These are phyloP conservation scores for Tachystola acroxantha DNA, from an alignment of 2,888 invertebrate genomes.

Conservation along the genomic window DNA sequence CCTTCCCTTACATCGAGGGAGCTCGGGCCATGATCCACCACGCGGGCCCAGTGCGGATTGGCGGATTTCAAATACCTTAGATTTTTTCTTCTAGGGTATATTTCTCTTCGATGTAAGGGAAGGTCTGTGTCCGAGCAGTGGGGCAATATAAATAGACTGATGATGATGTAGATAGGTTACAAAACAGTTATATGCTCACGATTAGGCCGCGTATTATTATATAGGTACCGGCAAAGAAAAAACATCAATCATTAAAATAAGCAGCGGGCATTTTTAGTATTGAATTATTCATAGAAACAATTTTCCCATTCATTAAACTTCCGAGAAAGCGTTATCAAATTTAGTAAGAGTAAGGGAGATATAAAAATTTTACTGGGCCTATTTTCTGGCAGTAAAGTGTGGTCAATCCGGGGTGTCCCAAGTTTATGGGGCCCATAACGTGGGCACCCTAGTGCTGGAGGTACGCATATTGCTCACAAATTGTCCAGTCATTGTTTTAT, in stretches of 20 bases:
- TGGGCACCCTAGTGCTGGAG: slow-evolving; percentile 22
- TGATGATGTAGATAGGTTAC: too few relatives aligned
- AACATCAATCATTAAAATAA: slow-evolving; percentile 6
- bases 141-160: too few relatives aligned
- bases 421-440: slow-evolving; percentile 38
- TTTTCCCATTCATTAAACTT: slow-evolving; percentile 30
- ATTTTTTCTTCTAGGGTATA: too few relatives aligned
- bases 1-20: too few relatives aligned
- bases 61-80: too few relatives aligned
- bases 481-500: slow-evolving; percentile 25
- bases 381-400: slow-evolving; percentile 38
- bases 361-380: slow-evolving; percentile 37
- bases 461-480: slow-evolving; percentile 21
- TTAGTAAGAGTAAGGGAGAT: slow-evolving; percentile 18
- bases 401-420: slow-evolving; percentile 33
- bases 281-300: slow-evolving; percentile 33
- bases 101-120: too few relatives aligned
- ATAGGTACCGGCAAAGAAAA: too few relatives aligned
- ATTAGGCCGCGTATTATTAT: too few relatives aligned
- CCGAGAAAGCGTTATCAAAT: slow-evolving; percentile 23
- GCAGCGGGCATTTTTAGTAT: slow-evolving; percentile 9
- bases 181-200: too few relatives aligned
- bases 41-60: too few relatives aligned
- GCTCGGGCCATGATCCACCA: too few relatives aligned
- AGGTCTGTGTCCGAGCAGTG: too few relatives aligned